Percentiles rank a stretch among this genome's conserved stretches.
These are phyloP conservation scores for Mnemiopsis leidyi DNA, from an alignment of 37 sponge, comb jelly and placozoan species.

Conservation along the genomic window DNA sequence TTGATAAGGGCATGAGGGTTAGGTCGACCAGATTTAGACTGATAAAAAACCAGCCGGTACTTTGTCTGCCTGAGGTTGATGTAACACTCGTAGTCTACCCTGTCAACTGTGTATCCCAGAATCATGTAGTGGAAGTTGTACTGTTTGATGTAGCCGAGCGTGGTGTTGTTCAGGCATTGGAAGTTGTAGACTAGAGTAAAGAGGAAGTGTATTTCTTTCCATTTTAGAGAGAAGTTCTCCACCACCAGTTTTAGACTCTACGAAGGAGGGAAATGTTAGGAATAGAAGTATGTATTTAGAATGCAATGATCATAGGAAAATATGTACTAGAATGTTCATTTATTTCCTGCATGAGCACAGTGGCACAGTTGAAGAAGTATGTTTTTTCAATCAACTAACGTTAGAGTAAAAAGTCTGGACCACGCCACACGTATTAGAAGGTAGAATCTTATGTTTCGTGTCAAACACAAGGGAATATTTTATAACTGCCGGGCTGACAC, in stretches of 20 bases:
- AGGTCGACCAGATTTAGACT: neutral
- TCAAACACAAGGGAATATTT: conserved; percentile 59
- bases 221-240: conserved; percentile 52
- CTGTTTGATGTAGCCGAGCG: conserved; percentile 12
- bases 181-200: conserved; percentile 61
- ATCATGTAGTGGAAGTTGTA: conserved; percentile 42
- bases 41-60: conserved; percentile 54
- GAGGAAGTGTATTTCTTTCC: conserved; percentile 59
- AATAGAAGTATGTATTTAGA: too few species aligned
- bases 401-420: conserved; percentile 38
- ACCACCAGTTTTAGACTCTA: conserved; percentile 55
- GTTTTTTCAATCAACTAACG: conserved; percentile 10
- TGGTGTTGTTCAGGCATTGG: conserved; percentile 55
- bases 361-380: neutral
- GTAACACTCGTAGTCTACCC: conserved; percentile 38
- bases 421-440: conserved; percentile 32
- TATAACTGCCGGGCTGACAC: conserved; percentile 49
- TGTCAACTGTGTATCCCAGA: neutral
- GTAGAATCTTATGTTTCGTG: conserved; percentile 43
- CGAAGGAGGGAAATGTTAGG: neutral
- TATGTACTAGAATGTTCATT: too few species aligned
- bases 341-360: too few species aligned
- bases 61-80: conserved; percentile 24
- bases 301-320: too few species aligned
- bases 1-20: conserved; percentile 16